Percentiles rank a stretch among this genome's conserved stretches.
phyloP scores from a whole-genome alignment of 1,140 invertebrate genomes.

The Leptopilina clavipes region DNA sequence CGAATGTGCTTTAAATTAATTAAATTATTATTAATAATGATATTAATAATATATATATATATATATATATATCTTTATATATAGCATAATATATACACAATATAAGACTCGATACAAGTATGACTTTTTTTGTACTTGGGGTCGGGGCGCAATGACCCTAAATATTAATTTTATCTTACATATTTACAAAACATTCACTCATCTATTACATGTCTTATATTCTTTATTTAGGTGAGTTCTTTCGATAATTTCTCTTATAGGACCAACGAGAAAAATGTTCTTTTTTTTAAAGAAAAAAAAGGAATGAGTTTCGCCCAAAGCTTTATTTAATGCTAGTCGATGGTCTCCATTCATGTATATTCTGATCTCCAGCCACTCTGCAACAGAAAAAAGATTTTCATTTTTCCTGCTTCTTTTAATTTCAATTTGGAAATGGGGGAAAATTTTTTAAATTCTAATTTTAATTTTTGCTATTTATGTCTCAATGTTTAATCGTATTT shows the following conservation, averaged over 20 bases:
- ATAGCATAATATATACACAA: conserved; percentile 59
- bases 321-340: conserved; percentile 51
- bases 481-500: no score
- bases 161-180: conserved; percentile 67
- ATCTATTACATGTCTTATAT: conserved; percentile 48
- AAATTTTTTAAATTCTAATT: no score
- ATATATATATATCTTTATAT: conserved; percentile 48
- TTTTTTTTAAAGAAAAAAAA: conserved; percentile 56
- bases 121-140: conserved; percentile 75
- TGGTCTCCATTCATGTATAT: conserved; percentile 73
- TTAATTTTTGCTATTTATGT: no score
- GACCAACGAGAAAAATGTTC: conserved; percentile 52
- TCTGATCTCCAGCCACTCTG: conserved; percentile 76
- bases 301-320: conserved; percentile 67
- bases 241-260: not conserved
- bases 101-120: conserved; percentile 69
- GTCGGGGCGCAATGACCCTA: conserved; percentile 71
- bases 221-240: not conserved
- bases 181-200: conserved; percentile 65
- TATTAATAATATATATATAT: not conserved
- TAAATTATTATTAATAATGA: conserved; percentile 35
- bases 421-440: no score
- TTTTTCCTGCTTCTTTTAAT: not conserved
- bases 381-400: conserved; percentile 56
- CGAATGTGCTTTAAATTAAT: conserved; percentile 20